Evolutionary conservation across 2,113 vertebrate genomes (phyloP), one percentile per base, ranked within the genome.

Genomic region (Coturnix japonica): DNA sequence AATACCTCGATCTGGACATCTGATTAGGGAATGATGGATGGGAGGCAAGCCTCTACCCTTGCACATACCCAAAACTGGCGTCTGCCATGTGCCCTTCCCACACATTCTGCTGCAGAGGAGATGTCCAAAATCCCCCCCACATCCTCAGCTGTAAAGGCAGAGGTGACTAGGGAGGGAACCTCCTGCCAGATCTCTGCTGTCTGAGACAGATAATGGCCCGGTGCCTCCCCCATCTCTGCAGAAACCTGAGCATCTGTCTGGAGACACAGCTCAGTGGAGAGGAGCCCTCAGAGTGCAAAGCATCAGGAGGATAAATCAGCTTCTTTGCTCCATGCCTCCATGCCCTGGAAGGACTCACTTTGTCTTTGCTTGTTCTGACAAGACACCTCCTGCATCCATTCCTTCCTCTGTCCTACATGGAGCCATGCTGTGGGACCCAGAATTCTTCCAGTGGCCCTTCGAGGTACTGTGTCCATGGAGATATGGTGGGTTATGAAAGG

Each of bases 291-390:
- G 56, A 1, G 15, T 60, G 84, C 66, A 54, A 73, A 77, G 75
- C n/a, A 20, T 41, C 41, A 37, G 73, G 49, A 33, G 47, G 44
- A 91, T 75, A 81, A 84, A 93, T 87, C 77, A 91, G 64, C 19
- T 66, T 13, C 28, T 66, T 30, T 64, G 10, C 18, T 65, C 23
- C 13, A 20, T 41, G 47, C 20, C 61, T 16, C 16, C 22, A 4
- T 49, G 67, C 33, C 54, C 49, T 25, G 69, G 17, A 47, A 54
- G n/a, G 33, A 65, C 15, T 70, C 31, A 1, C 3, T 60, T 75
- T 53, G 30, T 44, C n/a, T 65, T 47, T 47, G n/a, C 30, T 41
- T 5, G 9, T 35, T 21, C 13, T 41, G 41, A 47, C 56, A 66
- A 63, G 41, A 66, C 21, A 10, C 13, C 70, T 54, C 1, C 23